Evolutionary conservation across 2,113 vertebrate genomes (phyloP).

Genomic region (Pseudopipra pipra): DNA sequence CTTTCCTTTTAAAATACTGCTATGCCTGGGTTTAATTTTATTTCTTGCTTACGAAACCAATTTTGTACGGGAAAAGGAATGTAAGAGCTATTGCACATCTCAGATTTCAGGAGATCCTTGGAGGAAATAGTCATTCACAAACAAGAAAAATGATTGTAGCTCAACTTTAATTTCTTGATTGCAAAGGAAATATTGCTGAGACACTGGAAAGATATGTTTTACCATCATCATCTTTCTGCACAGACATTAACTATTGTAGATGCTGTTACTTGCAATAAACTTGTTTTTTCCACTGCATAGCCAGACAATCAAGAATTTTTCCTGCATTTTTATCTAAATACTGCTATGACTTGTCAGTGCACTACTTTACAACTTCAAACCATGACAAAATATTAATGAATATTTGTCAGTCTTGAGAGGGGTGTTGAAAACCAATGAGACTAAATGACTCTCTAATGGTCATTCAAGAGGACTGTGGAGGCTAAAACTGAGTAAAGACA

Average conservation of each 20-base stretch:
- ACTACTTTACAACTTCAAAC: background rate
- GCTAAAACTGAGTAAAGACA: background rate
- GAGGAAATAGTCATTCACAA: background rate
- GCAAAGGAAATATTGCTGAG: slow-evolving; percentile 6
- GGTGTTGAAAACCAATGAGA: background rate
- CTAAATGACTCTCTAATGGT: background rate
- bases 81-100: background rate
- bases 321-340: background rate
- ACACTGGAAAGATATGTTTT: background rate
- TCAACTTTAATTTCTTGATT: slow-evolving; percentile 47
- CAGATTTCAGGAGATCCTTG: slow-evolving; percentile 22
- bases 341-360: background rate
- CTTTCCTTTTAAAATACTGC: slow-evolving; percentile 19
- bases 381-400: background rate
- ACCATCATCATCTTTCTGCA: background rate
- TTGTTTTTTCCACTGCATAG: background rate
- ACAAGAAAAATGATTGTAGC: background rate
- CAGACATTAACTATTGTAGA: background rate
- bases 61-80: background rate
- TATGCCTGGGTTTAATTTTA: slow-evolving; percentile 28
- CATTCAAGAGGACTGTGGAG: background rate
- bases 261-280: slow-evolving; percentile 6
- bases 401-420: background rate
- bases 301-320: slow-evolving; percentile 9
- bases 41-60: slow-evolving; percentile 29